A percentile compares a stretch with the other conserved stretches of the same genome.
These are phyloP conservation scores for Graptemys geographica DNA, from an alignment of 2,797 vertebrate species.

Conservation along the genomic window DNA sequence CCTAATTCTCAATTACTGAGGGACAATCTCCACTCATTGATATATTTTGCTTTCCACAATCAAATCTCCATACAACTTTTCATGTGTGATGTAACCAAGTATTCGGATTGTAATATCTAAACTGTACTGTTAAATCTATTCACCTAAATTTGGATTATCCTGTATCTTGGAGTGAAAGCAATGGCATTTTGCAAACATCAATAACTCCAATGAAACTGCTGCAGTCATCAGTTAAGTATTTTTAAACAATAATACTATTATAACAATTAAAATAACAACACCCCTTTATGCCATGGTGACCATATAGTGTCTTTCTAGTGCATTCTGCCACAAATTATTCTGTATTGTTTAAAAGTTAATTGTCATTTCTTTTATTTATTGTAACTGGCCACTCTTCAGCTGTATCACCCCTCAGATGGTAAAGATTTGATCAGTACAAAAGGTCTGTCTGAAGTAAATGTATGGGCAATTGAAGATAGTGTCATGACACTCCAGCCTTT, in stretches of 20 bases:
- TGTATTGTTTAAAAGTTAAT: background rate
- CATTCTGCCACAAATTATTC: background rate
- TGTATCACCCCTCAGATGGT: background rate
- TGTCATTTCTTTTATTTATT: background rate
- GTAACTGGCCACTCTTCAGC: background rate
- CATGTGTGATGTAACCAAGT: too few relatives aligned
- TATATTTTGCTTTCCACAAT: too few relatives aligned
- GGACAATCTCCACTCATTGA: too few relatives aligned
- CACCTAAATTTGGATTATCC: too few relatives aligned
- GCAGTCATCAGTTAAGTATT: background rate
- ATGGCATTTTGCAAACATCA: too few relatives aligned
- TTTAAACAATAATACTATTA: background rate
- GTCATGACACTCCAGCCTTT: background rate
- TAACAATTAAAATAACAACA: too few relatives aligned
- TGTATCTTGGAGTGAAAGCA: background rate
- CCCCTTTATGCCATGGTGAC: background rate
- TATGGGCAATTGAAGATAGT: background rate
- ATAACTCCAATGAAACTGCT: background rate
- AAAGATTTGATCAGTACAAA: background rate
- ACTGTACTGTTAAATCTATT: too few relatives aligned
- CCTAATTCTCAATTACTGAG: too few relatives aligned
- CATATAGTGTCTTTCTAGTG: background rate
- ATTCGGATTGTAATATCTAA: too few relatives aligned
- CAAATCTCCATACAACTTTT: too few relatives aligned
- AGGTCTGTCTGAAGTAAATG: background rate